A percentile compares a stretch with the other conserved stretches of the same genome.
Conservation (phyloP, 1,140 invertebrate species). For the Nylanderia fulva region DNA sequence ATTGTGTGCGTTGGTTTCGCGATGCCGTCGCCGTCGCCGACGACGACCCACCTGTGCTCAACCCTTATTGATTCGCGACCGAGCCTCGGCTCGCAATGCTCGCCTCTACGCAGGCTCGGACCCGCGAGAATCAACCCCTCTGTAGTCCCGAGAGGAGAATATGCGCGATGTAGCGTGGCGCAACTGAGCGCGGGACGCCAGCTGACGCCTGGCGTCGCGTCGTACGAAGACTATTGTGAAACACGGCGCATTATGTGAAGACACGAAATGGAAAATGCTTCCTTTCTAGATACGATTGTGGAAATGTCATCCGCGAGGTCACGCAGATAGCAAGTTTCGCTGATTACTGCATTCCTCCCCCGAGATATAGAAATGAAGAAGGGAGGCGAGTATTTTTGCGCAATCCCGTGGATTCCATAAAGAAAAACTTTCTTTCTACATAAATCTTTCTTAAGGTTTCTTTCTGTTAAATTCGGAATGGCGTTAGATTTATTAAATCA, state of each 20-base stretch:
- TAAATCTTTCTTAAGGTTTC: neutral
- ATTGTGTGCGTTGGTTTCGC: constrained; percentile 59
- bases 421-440: too few species aligned
- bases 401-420: neutral
- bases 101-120: constrained; percentile 72
- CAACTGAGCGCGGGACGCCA: constrained; percentile 20
- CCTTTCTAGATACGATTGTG: constrained; percentile 4
- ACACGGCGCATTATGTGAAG: neutral
- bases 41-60: constrained; percentile 79
- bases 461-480: neutral
- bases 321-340: neutral
- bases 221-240: neutral
- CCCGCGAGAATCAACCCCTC: constrained; percentile 42
- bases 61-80: constrained; percentile 78
- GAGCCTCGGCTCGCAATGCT: constrained; percentile 60
- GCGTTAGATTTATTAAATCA: too few species aligned
- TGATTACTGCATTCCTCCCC: neutral
- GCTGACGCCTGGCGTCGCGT: constrained; percentile 13
- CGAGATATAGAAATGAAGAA: neutral
- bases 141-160: neutral
- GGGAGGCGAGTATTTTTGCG: neutral
- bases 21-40: constrained; percentile 67
- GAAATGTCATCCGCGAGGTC: constrained; percentile 26
- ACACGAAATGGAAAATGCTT: neutral
- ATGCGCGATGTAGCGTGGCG: constrained; percentile 27